Evolutionary conservation across 2,888 invertebrate species (phyloP).

Genomic region (Baccha elongata): DNA sequence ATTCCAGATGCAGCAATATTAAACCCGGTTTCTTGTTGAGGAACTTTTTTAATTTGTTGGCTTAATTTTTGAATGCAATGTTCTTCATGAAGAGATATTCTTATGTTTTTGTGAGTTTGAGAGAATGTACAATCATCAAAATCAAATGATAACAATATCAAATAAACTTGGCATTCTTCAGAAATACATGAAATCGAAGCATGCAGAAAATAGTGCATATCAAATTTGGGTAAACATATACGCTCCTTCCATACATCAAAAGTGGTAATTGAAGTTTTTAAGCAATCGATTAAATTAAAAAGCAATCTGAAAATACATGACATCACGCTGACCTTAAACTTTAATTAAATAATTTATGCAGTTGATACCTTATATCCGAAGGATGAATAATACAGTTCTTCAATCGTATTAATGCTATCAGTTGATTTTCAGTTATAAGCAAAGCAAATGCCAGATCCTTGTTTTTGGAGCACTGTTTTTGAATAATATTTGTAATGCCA

Average conservation of each 20-base stretch:
- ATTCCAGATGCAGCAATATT: slow-evolving; percentile 87
- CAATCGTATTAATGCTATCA: slow-evolving; percentile 96
- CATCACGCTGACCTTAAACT: too few species aligned
- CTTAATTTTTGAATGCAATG: slow-evolving; percentile 85
- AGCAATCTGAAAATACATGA: slow-evolving; percentile 83
- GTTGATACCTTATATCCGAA: slow-evolving; percentile 93
- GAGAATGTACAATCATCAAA: slow-evolving; percentile 95
- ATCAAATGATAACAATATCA: slow-evolving; percentile 95
- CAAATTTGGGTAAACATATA: slow-evolving; percentile 98
- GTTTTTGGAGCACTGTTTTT: slow-evolving; percentile 91
- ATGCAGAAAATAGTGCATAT: slow-evolving; percentile 96
- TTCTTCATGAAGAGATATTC: slow-evolving; percentile 89
- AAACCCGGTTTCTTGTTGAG: slow-evolving; percentile 80
- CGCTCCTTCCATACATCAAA: slow-evolving; percentile 97
- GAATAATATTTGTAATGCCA: slow-evolving; percentile 92
- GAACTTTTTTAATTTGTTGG: too few species aligned
- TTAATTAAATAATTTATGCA: neutral
- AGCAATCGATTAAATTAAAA: slow-evolving; percentile 96
- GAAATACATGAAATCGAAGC: slow-evolving; percentile 98
- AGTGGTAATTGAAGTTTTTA: slow-evolving; percentile 96
- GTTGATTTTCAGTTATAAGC: slow-evolving; percentile 94
- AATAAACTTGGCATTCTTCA: slow-evolving; percentile 94
- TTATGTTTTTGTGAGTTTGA: slow-evolving; percentile 93
- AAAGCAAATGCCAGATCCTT: slow-evolving; percentile 94
- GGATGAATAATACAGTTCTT: slow-evolving; percentile 97